These are phyloP conservation scores for Astropecten irregularis DNA, from an alignment of 53 echinoderm and acorn worm species.

Conservation along the genomic window DNA sequence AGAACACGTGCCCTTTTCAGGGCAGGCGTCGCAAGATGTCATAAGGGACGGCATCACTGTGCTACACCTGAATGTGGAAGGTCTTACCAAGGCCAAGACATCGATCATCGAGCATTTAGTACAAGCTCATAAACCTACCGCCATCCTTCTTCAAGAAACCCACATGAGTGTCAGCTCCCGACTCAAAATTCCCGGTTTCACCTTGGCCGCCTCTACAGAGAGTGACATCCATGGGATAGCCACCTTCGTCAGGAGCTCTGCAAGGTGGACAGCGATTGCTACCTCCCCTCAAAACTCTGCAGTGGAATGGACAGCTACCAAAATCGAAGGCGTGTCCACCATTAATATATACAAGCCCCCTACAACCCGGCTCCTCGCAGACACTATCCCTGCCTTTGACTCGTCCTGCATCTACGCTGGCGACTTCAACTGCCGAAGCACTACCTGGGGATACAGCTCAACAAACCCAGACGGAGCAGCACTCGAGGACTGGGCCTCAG, in stretches of 20 bases:
- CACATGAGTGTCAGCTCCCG: conserved; percentile 21
- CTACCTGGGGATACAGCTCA: conserved; percentile 35
- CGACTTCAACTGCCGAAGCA: conserved; percentile 28
- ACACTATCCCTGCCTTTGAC: conserved; percentile 40
- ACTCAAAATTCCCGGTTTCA: conserved; percentile 44
- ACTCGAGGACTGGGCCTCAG: conserved; percentile 55
- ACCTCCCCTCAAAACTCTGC: conserved; percentile 14
- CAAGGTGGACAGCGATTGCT: conserved; percentile 35
- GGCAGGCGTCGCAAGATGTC: conserved; percentile 36
- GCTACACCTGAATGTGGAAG: conserved; percentile 51
- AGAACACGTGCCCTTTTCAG: conserved; percentile 42
- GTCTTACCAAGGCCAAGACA: conserved; percentile 35
- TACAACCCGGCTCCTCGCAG: conserved; percentile 1
- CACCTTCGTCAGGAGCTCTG: conserved; percentile 7
- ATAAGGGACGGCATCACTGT: conserved; percentile 48
- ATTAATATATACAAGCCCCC: conserved; percentile 62
- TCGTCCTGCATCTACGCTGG: not conserved
- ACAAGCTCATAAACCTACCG: conserved; percentile 13
- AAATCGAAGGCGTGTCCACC: conserved; percentile 42
- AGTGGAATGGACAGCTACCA: conserved; percentile 44
- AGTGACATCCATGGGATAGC: too few relatives aligned
- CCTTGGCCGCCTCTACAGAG: conserved; percentile 43
- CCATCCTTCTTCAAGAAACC: conserved; percentile 50
- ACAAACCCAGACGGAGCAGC: conserved; percentile 43
- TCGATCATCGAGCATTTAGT: conserved; percentile 28